Evolutionary conservation across 2,888 invertebrate genomes (phyloP).

Genomic region (Lasioglossum figueresi): DNA sequence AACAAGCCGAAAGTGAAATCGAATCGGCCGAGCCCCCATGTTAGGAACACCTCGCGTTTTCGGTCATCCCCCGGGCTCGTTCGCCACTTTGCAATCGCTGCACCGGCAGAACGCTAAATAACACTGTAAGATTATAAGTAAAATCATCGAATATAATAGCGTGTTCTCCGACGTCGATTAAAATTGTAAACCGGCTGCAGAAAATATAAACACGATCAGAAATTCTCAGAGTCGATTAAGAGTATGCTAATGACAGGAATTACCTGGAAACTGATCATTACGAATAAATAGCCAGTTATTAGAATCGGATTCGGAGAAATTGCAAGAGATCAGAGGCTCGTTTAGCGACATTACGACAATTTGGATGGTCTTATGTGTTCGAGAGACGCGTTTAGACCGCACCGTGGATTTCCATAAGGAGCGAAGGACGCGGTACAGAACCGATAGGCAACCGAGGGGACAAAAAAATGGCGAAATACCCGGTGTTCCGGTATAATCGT

Average conservation of each 20-base stretch:
- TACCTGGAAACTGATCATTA: background rate
- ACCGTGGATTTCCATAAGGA: background rate
- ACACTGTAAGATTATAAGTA: background rate
- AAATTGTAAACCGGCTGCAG: background rate
- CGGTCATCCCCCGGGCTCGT: background rate
- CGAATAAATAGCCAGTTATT: background rate
- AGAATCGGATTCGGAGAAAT: background rate
- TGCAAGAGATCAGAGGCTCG: background rate
- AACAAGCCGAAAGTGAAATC: slow-evolving; percentile 17
- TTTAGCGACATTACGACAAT: background rate
- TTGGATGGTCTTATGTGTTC: background rate
- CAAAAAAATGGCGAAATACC: slow-evolving; percentile 22
- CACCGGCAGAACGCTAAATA: background rate
- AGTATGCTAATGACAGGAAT: background rate
- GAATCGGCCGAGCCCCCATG: background rate
- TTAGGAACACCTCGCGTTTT: background rate
- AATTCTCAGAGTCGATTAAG: background rate
- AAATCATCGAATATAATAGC: background rate
- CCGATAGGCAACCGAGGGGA: slow-evolving; percentile 4
- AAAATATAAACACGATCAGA: background rate
- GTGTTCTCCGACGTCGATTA: background rate
- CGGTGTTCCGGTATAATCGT: slow-evolving; percentile 52
- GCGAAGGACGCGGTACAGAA: background rate
- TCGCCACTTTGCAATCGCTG: background rate
- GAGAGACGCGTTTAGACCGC: background rate